These are phyloP conservation scores for Pollenia griseotomentosa DNA, from an alignment of 2,888 invertebrate species.

Conservation along the genomic window DNA sequence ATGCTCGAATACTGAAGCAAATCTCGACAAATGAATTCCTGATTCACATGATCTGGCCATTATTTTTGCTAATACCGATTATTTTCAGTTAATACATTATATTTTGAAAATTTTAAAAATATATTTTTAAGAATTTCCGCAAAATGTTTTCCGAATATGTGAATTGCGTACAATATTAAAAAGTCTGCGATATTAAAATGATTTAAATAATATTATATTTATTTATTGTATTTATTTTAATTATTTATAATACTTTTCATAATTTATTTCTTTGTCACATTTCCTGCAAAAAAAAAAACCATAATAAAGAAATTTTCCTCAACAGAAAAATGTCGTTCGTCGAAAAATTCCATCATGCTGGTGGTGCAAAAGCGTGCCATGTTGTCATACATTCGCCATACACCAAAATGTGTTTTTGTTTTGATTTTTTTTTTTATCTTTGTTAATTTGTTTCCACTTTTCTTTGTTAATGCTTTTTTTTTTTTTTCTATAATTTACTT, in stretches of 20 bases:
- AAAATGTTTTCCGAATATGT: no score
- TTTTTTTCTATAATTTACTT: background rate
- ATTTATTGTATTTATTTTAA: background rate
- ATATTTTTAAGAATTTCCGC: no score
- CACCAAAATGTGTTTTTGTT: conserved; percentile 25
- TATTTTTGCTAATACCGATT: no score
- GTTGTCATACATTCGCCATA: conserved; percentile 24
- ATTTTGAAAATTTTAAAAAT: no score
- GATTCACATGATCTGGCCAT: no score
- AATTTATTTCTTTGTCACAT: conserved; percentile 39
- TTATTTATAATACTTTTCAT: background rate
- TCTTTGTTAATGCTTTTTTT: conserved; percentile 30
- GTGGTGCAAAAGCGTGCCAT: conserved; percentile 67
- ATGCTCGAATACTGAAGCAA: no score
- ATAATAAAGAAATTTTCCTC: conserved; percentile 1
- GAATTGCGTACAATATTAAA: no score
- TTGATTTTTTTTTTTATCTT: conserved; percentile 42
- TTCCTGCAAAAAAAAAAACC: conserved; percentile 22
- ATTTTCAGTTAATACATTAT: no score
- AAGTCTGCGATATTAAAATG: no score
- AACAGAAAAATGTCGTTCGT: background rate
- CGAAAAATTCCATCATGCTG: conserved; percentile 16
- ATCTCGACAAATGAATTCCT: no score
- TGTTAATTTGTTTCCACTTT: conserved; percentile 36
- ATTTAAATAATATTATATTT: background rate